phyloP scores from a whole-genome alignment of 1,140 invertebrate genomes.

The Caenorhabditis tropicalis region DNA sequence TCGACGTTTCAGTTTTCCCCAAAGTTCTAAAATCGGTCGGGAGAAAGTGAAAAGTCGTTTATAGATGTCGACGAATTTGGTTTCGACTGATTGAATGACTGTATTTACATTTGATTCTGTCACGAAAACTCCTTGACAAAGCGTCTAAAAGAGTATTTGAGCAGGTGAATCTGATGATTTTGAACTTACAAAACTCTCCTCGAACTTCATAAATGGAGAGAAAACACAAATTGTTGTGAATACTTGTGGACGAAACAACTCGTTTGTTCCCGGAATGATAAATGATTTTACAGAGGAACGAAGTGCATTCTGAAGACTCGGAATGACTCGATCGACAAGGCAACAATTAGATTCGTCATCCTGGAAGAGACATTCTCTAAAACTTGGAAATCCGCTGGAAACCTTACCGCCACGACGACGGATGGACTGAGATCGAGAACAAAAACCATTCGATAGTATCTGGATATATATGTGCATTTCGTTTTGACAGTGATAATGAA shows the following conservation, averaged over 20 bases:
- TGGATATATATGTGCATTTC: conserved; percentile 73
- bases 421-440: conserved; percentile 84
- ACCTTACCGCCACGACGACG: conserved; percentile 78
- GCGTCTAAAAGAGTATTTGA: neutral
- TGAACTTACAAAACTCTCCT: conserved; percentile 78
- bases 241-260: conserved; percentile 79
- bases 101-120: conserved; percentile 58
- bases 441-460: conserved; percentile 79
- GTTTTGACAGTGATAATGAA: conserved; percentile 74
- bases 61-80: conserved; percentile 41
- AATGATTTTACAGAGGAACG: conserved; percentile 75
- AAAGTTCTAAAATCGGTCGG: conserved; percentile 37
- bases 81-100: conserved; percentile 39
- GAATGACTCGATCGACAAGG: conserved; percentile 79
- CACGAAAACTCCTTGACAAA: conserved; percentile 47
- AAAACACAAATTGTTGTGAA: conserved; percentile 83
- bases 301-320: conserved; percentile 73
- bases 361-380: no score
- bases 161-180: neutral
- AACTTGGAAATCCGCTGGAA: no score
- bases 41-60: conserved; percentile 55
- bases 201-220: conserved; percentile 80
- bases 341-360: conserved; percentile 79
- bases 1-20: conserved; percentile 35
- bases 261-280: conserved; percentile 79